Conservation (phyloP, 2,888 invertebrate species). For the Lochmaea crataegi region DNA sequence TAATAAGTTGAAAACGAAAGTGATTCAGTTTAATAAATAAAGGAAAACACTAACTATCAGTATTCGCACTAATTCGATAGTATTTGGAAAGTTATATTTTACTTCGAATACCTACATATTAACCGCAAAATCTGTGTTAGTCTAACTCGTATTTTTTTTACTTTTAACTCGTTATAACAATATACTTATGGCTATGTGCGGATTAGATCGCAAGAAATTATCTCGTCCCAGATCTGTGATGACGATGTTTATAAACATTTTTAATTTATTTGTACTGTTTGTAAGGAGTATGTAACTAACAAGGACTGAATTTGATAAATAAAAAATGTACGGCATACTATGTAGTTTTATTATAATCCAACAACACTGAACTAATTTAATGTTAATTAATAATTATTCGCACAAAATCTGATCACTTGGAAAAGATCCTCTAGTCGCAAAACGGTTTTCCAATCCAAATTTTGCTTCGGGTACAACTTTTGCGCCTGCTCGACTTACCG, state of each 20-base stretch:
- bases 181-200: not conserved
- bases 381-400: too few relatives aligned
- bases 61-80: not conserved
- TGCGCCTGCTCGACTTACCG: too few relatives aligned
- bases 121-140: too few relatives aligned
- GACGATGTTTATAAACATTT: not conserved
- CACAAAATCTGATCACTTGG: too few relatives aligned
- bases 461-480: too few relatives aligned
- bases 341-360: not conserved
- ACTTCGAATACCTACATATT: too few relatives aligned
- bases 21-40: not conserved
- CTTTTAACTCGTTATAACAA: not conserved
- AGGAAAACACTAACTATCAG: not conserved
- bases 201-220: not conserved
- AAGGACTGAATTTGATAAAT: constrained; percentile 2
- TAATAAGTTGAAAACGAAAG: too few relatives aligned
- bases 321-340: not conserved
- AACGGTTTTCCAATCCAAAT: too few relatives aligned
- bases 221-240: not conserved
- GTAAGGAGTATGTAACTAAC: not conserved
- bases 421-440: too few relatives aligned
- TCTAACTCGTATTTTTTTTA: not conserved
- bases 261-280: not conserved
- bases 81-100: not conserved
- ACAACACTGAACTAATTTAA: too few relatives aligned